Conservation (phyloP, 2,113 vertebrate species). For the Tichodroma muraria region DNA sequence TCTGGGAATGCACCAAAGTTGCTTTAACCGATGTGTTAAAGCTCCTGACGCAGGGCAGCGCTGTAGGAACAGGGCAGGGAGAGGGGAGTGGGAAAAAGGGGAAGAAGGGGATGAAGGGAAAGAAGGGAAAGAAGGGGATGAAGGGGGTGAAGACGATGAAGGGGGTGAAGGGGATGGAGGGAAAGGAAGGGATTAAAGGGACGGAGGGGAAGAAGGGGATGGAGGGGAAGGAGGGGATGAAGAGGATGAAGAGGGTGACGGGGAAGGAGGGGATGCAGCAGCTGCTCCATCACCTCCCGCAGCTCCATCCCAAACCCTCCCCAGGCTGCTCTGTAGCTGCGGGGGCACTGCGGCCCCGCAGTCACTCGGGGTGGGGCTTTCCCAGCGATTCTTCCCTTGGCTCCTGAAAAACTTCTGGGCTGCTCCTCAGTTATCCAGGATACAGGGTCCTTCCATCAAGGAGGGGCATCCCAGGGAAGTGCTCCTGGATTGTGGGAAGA, state of each 20-base stretch:
- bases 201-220: background rate
- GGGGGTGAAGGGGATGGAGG: background rate
- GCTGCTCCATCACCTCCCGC: background rate
- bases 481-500: background rate
- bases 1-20: background rate
- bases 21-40: background rate
- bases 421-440: constrained; percentile 31
- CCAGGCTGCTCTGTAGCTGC: too few relatives aligned
- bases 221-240: background rate
- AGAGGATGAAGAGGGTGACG: background rate
- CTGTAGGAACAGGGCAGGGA: background rate
- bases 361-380: background rate
- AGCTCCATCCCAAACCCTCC: background rate
- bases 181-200: too few relatives aligned
- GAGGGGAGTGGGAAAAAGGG: background rate
- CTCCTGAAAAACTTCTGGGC: background rate
- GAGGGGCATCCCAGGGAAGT: background rate
- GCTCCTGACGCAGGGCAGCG: background rate
- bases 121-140: background rate
- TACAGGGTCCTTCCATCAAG: constrained; percentile 31
- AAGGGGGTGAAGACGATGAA: background rate
- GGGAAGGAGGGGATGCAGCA: background rate
- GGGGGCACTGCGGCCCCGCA: background rate
- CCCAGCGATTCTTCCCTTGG: background rate
- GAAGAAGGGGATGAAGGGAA: background rate